A percentile compares a stretch with the other conserved stretches of the same genome.
These are phyloP conservation scores for Gila orcuttii DNA, from an alignment of 2,113 vertebrate genomes.

Conservation along the genomic window DNA sequence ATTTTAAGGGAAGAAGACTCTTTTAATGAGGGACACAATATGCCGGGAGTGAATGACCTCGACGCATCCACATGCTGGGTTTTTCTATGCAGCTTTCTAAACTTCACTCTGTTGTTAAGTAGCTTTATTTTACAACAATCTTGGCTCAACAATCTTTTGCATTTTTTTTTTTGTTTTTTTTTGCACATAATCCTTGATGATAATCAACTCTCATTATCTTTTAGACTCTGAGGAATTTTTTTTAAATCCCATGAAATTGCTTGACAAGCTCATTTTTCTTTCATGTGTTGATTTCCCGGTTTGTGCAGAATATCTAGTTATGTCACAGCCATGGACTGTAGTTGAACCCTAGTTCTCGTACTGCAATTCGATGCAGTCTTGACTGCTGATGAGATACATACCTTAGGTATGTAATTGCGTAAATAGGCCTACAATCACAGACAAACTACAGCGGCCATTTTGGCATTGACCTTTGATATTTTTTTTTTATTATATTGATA, in stretches of 20 bases:
- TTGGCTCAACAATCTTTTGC: not conserved
- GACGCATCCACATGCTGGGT: not conserved
- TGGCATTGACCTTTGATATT: not conserved
- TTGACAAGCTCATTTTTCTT: not conserved
- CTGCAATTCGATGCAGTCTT: not conserved
- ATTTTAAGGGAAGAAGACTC: conserved; percentile 1
- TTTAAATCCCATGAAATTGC: not conserved
- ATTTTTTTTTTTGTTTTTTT: not conserved
- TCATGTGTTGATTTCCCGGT: not conserved
- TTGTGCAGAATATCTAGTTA: not conserved
- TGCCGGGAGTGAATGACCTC: not conserved
- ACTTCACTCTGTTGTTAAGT: not conserved
- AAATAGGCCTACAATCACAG: not conserved
- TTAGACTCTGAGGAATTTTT: not conserved
- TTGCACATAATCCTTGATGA: not conserved
- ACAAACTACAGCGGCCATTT: not conserved
- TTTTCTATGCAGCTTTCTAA: not conserved
- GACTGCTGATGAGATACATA: not conserved
- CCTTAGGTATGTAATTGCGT: not conserved
- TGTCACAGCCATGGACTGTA: not conserved
- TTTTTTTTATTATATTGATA: too few species aligned
- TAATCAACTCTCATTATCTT: not conserved
- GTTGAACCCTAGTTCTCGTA: not conserved
- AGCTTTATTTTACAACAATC: not conserved
- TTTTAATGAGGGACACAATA: conserved; percentile 29